Evolutionary conservation across 1,140 invertebrate species (phyloP).

Genomic region (Hestina assimilis): DNA sequence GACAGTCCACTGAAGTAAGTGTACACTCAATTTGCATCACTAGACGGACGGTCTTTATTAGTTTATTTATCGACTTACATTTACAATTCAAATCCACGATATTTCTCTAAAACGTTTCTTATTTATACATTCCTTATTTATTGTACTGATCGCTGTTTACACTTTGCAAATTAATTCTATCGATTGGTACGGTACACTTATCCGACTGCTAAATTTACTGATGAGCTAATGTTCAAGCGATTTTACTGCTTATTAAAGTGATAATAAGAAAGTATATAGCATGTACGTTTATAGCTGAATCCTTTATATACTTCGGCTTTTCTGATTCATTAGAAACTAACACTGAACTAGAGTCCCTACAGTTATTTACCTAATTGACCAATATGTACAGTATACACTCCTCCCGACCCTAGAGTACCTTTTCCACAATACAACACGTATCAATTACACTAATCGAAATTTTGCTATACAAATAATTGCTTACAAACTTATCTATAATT

Average conservation of each 20-base stretch:
- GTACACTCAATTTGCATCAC: slow-evolving; percentile 34
- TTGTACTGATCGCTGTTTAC: slow-evolving; percentile 28
- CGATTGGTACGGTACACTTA: slow-evolving; percentile 10
- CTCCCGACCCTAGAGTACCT: slow-evolving; percentile 27
- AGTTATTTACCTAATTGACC: slow-evolving; percentile 47
- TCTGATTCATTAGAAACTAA: slow-evolving; percentile 20
- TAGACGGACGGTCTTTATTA: slow-evolving; percentile 27
- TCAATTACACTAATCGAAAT: slow-evolving; percentile 44
- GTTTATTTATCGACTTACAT: slow-evolving; percentile 33
- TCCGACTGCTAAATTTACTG: background rate
- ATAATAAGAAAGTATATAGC: background rate
- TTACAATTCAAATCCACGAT: slow-evolving; percentile 34
- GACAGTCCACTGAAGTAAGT: slow-evolving; percentile 16
- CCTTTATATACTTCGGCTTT: slow-evolving; percentile 3
- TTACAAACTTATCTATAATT: slow-evolving; percentile 17
- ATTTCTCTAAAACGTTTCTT: slow-evolving; percentile 27
- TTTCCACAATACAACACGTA: slow-evolving; percentile 33
- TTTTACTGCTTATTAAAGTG: background rate
- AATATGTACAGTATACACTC: slow-evolving; percentile 27
- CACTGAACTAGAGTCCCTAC: slow-evolving; percentile 26
- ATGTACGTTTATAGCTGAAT: background rate
- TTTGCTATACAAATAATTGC: slow-evolving; percentile 15
- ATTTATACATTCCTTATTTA: slow-evolving; percentile 31
- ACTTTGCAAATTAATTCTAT: slow-evolving; percentile 27
- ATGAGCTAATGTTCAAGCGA: background rate